phyloP scores from a whole-genome alignment of 2,888 invertebrate genomes.

The Pyrgus malvae region DNA sequence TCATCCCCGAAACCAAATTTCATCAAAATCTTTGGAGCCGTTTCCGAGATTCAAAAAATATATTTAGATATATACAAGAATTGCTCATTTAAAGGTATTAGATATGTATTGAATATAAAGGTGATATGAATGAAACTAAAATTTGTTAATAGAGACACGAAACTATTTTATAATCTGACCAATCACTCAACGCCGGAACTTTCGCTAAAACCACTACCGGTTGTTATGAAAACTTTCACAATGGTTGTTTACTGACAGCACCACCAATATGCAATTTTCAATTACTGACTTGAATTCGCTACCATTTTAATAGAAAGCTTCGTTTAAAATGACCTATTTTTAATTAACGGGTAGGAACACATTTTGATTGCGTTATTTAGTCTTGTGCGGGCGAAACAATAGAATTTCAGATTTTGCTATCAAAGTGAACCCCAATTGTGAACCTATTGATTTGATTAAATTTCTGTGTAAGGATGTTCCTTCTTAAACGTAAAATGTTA shows the following conservation, averaged over 20 bases:
- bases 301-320: background rate
- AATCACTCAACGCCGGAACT: conserved; percentile 22
- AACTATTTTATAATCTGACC: conserved; percentile 29
- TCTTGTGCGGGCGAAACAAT: background rate
- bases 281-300: background rate
- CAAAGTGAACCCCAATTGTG: background rate
- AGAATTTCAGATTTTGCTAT: background rate
- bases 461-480: background rate
- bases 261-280: background rate
- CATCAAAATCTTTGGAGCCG: too few species aligned
- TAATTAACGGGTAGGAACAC: conserved; percentile 4
- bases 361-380: conserved; percentile 7
- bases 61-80: too few species aligned
- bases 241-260: conserved; percentile 68
- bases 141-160: background rate
- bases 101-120: too few species aligned
- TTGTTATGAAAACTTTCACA: conserved; percentile 55
- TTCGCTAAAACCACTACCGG: conserved; percentile 2
- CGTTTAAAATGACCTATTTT: conserved; percentile 1
- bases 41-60: too few species aligned
- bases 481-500: background rate
- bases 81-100: too few species aligned
- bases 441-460: too few species aligned
- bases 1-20: too few species aligned
- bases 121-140: too few species aligned